Evolutionary conservation across 2,113 vertebrate species (phyloP).

Genomic region (Entomyzon cyanotis): DNA sequence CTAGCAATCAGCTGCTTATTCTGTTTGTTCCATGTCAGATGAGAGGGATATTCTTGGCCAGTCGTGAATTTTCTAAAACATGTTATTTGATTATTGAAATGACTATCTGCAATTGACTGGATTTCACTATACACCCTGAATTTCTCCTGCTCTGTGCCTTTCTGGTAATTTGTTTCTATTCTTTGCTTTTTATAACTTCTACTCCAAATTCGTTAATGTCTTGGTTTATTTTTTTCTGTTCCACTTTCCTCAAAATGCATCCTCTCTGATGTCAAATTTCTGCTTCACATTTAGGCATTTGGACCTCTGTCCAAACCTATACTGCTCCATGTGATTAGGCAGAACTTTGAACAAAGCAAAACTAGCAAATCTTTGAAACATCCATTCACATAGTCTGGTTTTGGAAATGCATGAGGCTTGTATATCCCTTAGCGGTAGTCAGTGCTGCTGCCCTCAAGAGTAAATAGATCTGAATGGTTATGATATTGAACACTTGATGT

Average conservation of each 20-base stretch:
- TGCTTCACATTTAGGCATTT: background rate
- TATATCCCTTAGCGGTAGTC: background rate
- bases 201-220: background rate
- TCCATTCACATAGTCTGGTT: rapidly evolving
- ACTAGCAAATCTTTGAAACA: background rate
- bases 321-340: rapidly evolving
- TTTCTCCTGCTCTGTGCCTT: background rate
- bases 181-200: background rate
- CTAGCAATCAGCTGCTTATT: background rate
- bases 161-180: background rate
- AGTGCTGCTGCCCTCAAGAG: background rate
- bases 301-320: background rate
- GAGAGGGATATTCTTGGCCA: background rate
- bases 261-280: background rate
- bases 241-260: background rate
- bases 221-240: background rate
- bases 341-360: background rate
- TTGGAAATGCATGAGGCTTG: rapidly evolving
- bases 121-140: background rate
- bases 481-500: background rate
- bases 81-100: background rate
- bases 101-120: background rate
- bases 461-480: background rate
- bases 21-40: background rate
- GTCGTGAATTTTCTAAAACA: background rate